Conservation (phyloP, 2,888 invertebrate genomes). For the Uropetala carovei region DNA sequence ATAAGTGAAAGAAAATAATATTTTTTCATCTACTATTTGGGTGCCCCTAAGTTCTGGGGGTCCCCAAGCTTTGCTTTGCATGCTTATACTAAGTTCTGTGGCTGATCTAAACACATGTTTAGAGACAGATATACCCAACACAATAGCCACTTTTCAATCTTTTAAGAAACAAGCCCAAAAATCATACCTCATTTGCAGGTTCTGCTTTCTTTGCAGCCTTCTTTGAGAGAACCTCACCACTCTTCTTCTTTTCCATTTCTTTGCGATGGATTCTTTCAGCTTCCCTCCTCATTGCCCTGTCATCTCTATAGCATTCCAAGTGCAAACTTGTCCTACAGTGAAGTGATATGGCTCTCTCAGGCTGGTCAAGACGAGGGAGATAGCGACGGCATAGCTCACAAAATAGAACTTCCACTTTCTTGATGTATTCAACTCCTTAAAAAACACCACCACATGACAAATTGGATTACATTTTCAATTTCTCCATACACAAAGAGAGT, state of each 20-base stretch:
- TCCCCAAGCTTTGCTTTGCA: too few species aligned
- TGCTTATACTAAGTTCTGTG: too few species aligned
- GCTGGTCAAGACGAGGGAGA: slow-evolving; percentile 79
- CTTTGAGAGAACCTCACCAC: slow-evolving; percentile 1
- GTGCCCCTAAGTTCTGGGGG: too few species aligned
- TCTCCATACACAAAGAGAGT: not conserved
- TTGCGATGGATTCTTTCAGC: slow-evolving; percentile 80
- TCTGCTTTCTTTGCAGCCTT: slow-evolving; percentile 52
- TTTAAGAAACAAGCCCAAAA: not conserved
- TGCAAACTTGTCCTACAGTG: slow-evolving; percentile 88
- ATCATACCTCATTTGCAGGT: slow-evolving; percentile 33
- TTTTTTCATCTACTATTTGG: too few species aligned
- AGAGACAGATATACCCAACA: not conserved
- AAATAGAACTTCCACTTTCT: slow-evolving; percentile 86
- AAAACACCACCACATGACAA: too few species aligned
- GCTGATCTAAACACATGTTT: not conserved
- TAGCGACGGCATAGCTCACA: slow-evolving; percentile 89
- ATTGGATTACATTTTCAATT: too few species aligned
- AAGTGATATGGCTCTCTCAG: slow-evolving; percentile 79
- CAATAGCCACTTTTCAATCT: too few species aligned
- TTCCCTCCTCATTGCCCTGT: slow-evolving; percentile 83
- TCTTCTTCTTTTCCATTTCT: slow-evolving; percentile 65
- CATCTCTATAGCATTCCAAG: slow-evolving; percentile 86
- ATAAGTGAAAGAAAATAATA: too few species aligned
- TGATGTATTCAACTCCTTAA: slow-evolving; percentile 84